These are phyloP conservation scores for Linnaemya vulpina DNA, from an alignment of 2,888 invertebrate genomes.

Conservation along the genomic window DNA sequence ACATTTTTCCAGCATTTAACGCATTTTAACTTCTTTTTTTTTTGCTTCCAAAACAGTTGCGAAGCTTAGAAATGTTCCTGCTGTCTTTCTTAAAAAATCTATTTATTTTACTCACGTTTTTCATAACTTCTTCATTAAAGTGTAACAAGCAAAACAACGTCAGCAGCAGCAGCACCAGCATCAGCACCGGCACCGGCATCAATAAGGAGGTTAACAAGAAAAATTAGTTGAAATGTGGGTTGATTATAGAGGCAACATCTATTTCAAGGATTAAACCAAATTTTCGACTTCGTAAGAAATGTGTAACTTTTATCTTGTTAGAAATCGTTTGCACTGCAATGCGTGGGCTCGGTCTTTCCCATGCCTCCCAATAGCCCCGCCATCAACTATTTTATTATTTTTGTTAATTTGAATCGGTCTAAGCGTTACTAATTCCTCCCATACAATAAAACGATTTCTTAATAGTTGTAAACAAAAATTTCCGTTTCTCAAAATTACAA, in stretches of 20 bases:
- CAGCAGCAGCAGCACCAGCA: slow-evolving; percentile 50
- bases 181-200: slow-evolving; percentile 47
- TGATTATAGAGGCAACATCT: slow-evolving; percentile 41
- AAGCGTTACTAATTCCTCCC: no score
- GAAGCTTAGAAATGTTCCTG: slow-evolving; percentile 48
- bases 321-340: no score
- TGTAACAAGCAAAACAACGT: slow-evolving; percentile 69
- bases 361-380: no score
- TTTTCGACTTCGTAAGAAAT: neutral
- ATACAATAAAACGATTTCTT: no score
- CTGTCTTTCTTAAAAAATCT: slow-evolving; percentile 15
- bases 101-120: slow-evolving; percentile 78
- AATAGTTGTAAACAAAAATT: no score
- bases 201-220: slow-evolving; percentile 4
- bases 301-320: no score
- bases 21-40: slow-evolving; percentile 24
- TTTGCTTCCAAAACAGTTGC: slow-evolving; percentile 16
- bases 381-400: no score
- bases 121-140: slow-evolving; percentile 80
- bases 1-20: slow-evolving; percentile 63
- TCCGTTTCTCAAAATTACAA: no score
- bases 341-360: no score
- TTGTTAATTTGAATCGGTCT: no score
- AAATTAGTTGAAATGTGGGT: slow-evolving; percentile 8
- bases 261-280: neutral